Evolutionary conservation across 1,140 invertebrate genomes (phyloP).

Genomic region (Solen grandis): DNA sequence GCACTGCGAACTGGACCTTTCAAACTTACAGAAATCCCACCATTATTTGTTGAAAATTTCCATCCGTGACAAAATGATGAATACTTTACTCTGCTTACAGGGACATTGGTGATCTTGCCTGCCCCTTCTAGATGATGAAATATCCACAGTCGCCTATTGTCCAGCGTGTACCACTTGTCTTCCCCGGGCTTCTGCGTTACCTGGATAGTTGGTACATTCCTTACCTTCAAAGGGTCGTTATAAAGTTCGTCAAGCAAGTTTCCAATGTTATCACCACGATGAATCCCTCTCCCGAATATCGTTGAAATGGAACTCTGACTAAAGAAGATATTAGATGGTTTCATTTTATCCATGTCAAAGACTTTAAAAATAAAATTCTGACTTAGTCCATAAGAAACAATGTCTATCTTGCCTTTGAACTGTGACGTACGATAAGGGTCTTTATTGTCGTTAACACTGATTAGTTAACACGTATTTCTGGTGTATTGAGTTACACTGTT

Average conservation of each 20-base stretch:
- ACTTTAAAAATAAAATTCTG: too few species aligned
- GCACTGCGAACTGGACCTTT: too few species aligned
- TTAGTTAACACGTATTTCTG: too few species aligned
- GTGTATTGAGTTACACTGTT: too few species aligned
- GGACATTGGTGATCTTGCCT: neutral
- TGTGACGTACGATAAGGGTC: too few species aligned
- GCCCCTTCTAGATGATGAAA: conserved; percentile 15
- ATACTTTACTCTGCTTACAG: too few species aligned
- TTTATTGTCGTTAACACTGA: too few species aligned
- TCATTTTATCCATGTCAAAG: neutral
- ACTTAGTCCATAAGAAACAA: too few species aligned
- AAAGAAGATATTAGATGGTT: conserved; percentile 34
- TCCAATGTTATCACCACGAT: neutral
- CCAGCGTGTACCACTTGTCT: conserved; percentile 27
- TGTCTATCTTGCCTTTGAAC: too few species aligned
- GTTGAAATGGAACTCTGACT: conserved; percentile 15
- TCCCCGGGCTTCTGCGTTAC: neutral
- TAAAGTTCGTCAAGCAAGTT: conserved; percentile 16
- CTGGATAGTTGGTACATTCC: conserved; percentile 1
- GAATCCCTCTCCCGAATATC: neutral
- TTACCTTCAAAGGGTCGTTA: neutral
- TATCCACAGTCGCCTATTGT: conserved; percentile 38
- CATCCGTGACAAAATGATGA: too few species aligned
- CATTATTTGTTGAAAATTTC: too few species aligned
- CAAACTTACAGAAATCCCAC: too few species aligned